Evolutionary conservation across 2,113 vertebrate species (phyloP).

Genomic region (Hylia prasina): DNA sequence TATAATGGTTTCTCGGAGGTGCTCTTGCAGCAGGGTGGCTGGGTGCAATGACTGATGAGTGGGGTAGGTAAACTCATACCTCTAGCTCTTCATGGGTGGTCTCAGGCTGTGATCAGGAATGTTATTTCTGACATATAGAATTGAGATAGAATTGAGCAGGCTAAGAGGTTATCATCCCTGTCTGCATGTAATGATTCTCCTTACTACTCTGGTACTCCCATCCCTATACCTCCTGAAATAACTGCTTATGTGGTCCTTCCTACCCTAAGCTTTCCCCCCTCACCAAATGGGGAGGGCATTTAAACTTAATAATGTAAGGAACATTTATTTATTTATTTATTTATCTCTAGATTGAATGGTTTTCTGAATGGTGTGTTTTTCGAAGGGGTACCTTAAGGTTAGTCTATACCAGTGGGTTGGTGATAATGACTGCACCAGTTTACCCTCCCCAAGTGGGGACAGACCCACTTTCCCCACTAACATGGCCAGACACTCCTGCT

Average conservation of each 20-base stretch:
- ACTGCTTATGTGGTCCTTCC: not conserved
- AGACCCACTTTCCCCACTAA: not conserved
- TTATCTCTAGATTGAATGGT: not conserved
- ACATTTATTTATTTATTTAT: not conserved
- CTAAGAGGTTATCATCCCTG: not conserved
- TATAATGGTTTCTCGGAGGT: not conserved
- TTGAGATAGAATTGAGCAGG: not conserved
- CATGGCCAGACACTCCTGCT: not conserved
- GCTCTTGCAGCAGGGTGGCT: not conserved
- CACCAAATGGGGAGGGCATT: rapidly evolving
- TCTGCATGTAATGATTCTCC: not conserved
- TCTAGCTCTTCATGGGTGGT: not conserved
- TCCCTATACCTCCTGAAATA: not conserved
- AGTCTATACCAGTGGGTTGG: not conserved
- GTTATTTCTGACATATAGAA: too few relatives aligned
- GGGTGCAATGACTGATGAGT: not conserved
- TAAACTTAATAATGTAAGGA: not conserved
- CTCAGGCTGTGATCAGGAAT: not conserved
- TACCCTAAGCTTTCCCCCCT: not conserved
- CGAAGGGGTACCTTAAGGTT: not conserved
- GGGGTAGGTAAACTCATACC: not conserved
- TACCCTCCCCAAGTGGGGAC: not conserved
- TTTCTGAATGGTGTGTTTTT: not conserved
- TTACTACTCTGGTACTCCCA: not conserved
- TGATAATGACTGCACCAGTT: not conserved